Conservation (phyloP, 2,113 vertebrate species). For the Caracal caracal region DNA sequence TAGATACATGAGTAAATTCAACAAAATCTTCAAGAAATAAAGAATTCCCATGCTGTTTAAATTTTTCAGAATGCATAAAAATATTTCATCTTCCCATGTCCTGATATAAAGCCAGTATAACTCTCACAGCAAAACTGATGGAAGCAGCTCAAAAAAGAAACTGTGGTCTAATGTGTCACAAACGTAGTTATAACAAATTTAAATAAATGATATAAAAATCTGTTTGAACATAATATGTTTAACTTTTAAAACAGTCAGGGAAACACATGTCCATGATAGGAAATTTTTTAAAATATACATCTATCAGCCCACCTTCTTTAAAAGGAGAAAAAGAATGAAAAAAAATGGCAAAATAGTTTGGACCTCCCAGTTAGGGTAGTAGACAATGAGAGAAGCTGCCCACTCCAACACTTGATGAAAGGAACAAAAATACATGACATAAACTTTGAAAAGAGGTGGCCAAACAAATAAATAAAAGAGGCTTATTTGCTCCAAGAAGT, state of each 20-base stretch:
- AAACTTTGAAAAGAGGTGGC: background rate
- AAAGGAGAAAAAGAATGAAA: background rate
- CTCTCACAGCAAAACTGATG: background rate
- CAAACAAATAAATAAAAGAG: background rate
- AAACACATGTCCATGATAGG: background rate
- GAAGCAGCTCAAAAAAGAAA: conserved; percentile 25
- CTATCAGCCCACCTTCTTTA: background rate
- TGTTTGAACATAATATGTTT: background rate
- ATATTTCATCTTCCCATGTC: background rate
- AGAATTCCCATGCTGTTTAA: background rate
- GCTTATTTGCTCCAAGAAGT: background rate
- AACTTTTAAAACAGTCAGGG: background rate
- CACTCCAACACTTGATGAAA: background rate
- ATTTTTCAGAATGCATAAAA: background rate
- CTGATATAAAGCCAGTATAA: background rate
- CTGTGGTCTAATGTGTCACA: background rate
- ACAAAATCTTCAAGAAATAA: background rate
- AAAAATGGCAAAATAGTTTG: background rate
- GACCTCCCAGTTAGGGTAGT: background rate
- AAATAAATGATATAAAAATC: background rate
- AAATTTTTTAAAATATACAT: background rate
- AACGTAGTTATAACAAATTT: background rate
- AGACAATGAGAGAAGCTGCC: background rate
- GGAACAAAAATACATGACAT: background rate
- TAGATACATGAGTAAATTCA: background rate